Conservation (phyloP, 2,888 invertebrate species). For the Nycteola revayana region DNA sequence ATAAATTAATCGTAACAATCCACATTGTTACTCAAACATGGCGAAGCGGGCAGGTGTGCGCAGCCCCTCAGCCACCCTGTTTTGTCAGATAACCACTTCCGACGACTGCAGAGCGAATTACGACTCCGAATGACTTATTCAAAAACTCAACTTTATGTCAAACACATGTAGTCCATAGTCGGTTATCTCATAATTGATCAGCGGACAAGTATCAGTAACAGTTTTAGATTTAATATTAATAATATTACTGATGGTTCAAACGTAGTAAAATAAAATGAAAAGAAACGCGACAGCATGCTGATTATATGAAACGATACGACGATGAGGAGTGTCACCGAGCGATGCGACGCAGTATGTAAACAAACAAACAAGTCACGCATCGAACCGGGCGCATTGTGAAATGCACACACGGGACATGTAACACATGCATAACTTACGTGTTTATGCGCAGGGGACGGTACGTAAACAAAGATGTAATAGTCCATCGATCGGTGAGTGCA, state of each 20-base stretch:
- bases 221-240: conserved; percentile 52
- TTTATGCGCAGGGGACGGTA: conserved; percentile 51
- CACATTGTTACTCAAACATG: conserved; percentile 39
- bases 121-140: no score
- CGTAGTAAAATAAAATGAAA: conserved; percentile 26
- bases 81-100: conserved; percentile 40
- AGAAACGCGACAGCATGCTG: no score
- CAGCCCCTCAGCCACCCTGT: conserved; percentile 46
- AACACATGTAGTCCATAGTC: no score
- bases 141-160: no score
- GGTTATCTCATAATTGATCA: no score
- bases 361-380: conserved; percentile 58
- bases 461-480: conserved; percentile 58
- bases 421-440: conserved; percentile 72
- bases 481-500: conserved; percentile 44
- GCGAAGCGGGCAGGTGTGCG: conserved; percentile 63
- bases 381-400: conserved; percentile 58
- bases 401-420: conserved; percentile 57
- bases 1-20: conserved; percentile 29
- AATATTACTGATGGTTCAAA: conserved; percentile 42
- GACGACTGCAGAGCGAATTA: conserved; percentile 48
- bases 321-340: conserved; percentile 23
- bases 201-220: no score
- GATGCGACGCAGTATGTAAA: conserved; percentile 48
- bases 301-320: conserved; percentile 26